phyloP scores from a whole-genome alignment of 1,140 invertebrate genomes.

The Cyclina sinensis region DNA sequence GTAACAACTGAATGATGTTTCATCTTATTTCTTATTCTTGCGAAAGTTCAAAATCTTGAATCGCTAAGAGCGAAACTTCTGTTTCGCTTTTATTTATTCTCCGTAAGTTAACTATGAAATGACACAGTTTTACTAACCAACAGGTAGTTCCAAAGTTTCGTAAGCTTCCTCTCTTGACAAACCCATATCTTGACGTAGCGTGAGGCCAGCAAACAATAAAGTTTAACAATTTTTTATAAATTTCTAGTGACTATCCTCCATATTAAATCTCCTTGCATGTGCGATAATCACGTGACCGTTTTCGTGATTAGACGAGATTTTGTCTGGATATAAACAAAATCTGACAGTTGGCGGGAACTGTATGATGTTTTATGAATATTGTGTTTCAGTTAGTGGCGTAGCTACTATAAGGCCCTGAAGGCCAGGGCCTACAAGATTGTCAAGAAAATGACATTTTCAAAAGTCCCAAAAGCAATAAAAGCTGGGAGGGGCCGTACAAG shows the following conservation, averaged over 20 bases:
- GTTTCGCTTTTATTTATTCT: too few species aligned
- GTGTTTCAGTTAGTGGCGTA: too few species aligned
- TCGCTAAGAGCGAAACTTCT: too few species aligned
- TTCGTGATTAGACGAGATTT: conserved; percentile 35
- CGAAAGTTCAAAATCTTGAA: too few species aligned
- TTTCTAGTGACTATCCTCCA: conserved; percentile 38
- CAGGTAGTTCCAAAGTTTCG: conserved; percentile 72
- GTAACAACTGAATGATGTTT: too few species aligned
- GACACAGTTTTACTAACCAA: conserved; percentile 60
- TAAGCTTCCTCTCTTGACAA: conserved; percentile 73
- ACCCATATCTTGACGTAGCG: conserved; percentile 49
- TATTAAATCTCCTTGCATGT: conserved; percentile 69
- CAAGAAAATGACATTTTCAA: conserved; percentile 29
- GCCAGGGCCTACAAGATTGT: conserved; percentile 11
- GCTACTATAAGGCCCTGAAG: conserved; percentile 17
- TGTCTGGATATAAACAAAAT: conserved; percentile 44
- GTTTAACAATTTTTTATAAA: not conserved
- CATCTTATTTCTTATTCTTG: too few species aligned
- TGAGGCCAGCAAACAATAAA: not conserved
- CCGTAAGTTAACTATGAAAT: too few species aligned
- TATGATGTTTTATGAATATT: too few species aligned
- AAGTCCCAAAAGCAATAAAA: not conserved
- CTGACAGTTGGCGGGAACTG: conserved; percentile 66
- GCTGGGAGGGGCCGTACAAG: not conserved
- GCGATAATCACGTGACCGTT: conserved; percentile 55